Conservation (phyloP, 2,888 invertebrate species). For the Serripes groenlandicus region DNA sequence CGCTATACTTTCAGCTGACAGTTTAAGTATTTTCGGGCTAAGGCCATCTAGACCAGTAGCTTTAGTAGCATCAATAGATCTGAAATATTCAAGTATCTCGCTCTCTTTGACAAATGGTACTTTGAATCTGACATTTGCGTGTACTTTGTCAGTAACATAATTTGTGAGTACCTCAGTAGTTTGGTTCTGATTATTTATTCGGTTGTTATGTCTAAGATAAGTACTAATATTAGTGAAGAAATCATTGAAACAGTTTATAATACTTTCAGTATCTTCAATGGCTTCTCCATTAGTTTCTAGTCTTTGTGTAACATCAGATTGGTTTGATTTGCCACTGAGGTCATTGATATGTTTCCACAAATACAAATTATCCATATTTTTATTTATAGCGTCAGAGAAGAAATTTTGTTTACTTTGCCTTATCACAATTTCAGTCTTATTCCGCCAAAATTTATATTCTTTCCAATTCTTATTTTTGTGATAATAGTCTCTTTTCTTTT, state of each 20-base stretch:
- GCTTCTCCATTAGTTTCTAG: neutral
- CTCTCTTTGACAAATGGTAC: neutral
- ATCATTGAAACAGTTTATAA: neutral
- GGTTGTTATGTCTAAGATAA: neutral
- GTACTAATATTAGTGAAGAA: neutral
- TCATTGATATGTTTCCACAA: neutral
- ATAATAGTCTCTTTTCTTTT: neutral
- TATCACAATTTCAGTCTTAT: neutral
- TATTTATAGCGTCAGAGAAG: neutral
- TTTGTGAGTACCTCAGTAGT: neutral
- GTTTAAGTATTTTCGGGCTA: neutral
- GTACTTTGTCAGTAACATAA: neutral
- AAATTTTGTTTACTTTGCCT: neutral
- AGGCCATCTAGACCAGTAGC: neutral
- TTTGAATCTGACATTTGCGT: neutral
- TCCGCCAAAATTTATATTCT: neutral
- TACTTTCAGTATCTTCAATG: neutral
- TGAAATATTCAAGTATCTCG: neutral
- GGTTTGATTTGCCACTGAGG: neutral
- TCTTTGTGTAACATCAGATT: neutral
- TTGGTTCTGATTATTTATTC: too few relatives aligned
- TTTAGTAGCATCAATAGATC: neutral
- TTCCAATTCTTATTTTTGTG: neutral
- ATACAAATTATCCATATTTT: neutral
- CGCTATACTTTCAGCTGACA: neutral